phyloP scores from a whole-genome alignment of 2,113 vertebrate genomes.

The Caretta caretta region DNA sequence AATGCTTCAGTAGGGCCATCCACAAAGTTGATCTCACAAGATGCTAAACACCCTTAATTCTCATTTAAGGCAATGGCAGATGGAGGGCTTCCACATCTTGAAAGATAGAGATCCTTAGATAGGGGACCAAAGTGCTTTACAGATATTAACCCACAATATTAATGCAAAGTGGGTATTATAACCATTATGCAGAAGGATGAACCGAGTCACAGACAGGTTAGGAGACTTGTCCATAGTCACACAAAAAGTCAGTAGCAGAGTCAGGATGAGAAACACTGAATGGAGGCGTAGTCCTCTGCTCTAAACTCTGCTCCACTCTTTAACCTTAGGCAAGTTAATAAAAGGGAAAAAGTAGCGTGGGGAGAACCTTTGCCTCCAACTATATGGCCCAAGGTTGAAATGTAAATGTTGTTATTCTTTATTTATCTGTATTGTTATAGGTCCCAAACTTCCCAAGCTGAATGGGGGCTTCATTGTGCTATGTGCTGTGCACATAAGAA shows the following conservation, averaged over 20 bases:
- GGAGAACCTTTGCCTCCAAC: not conserved
- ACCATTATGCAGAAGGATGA: not conserved
- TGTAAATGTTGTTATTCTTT: not conserved
- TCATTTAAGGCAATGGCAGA: not conserved
- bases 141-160: not conserved
- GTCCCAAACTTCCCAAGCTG: not conserved
- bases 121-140: not conserved
- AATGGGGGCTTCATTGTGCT: not conserved
- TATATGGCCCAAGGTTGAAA: not conserved
- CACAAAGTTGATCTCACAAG: accelerated
- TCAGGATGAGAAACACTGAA: not conserved
- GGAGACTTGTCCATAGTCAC: not conserved
- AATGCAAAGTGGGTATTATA: not conserved
- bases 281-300: not conserved
- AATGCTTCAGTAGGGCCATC: not conserved
- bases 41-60: not conserved
- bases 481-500: accelerated
- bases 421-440: not conserved
- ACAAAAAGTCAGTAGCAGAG: not conserved
- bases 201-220: not conserved
- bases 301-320: not conserved
- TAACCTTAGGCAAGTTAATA: not conserved
- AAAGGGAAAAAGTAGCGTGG: not conserved
- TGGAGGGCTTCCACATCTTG: not conserved
- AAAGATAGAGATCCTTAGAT: not conserved